Base-by-base conservation (phyloP, 2,113 vertebrate species). In the Anoplopoma fimbria region DNA sequence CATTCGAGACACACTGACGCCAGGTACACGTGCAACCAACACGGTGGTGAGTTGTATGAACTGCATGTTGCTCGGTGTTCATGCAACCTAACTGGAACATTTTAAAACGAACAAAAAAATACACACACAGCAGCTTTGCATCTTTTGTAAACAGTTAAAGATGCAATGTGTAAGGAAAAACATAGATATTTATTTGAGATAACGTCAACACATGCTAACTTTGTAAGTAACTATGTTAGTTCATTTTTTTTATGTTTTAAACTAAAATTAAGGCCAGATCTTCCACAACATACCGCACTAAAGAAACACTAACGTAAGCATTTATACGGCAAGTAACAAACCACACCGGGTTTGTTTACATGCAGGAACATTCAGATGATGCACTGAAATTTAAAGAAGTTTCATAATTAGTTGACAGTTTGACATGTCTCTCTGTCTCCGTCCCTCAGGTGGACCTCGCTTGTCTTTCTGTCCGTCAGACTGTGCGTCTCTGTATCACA, bases 381-480 rank as follows among this genome's bases (percentile, higher is more conserved):
- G 38, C 38, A 38, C 9, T 38, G 38, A 38, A 38, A 9, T 38
- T 38, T 9, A 38, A 38, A 38, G 38, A 38, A 9, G 13, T 23
- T 53, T 9, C 23, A 23, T 53, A 9, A 10, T 53, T n/a, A 10
- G 45, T 17, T 47, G 45, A 47, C 45, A 1, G 42, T 45, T 47
- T 47, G n/a, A n/a, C 6, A 4, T 47, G 15, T 47, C 15, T 68
- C 9, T 67, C 15, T 64, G 5, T 69, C 53, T 49, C 1, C 75
- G 27, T 55, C 80, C 58, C n/a, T 79, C 65, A 92, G 89, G 49
- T 27, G 64, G 83, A 67, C 75, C 64, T n/a, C 15, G 72, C 64
- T 8, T 87, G 74, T 91, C 89, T 2, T 92, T 89, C 87, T 97
- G 96, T 82, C 95, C 94, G 2, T 88, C 96, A 0, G 97, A 97